phyloP scores from a whole-genome alignment of 2,113 vertebrate species.

The Prionailurus viverrinus region DNA sequence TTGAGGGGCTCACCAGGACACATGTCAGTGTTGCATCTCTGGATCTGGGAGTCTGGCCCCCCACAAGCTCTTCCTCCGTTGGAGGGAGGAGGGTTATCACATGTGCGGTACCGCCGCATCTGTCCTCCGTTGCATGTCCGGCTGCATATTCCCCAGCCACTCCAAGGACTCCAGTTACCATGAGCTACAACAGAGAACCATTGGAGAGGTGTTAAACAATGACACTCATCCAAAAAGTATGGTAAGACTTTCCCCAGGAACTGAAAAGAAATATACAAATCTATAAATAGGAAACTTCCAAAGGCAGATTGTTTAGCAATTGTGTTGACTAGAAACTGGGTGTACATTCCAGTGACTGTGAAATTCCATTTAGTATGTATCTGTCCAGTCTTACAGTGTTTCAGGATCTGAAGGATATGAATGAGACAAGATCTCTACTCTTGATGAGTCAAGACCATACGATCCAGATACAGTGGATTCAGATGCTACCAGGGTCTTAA shows the following conservation, averaged over 20 bases:
- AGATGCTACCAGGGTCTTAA: not conserved
- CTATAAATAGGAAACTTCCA: not conserved
- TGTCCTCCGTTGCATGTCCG: slow-evolving; percentile 95
- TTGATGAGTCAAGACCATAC: not conserved
- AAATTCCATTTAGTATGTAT: not conserved
- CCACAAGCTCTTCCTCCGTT: slow-evolving; percentile 94
- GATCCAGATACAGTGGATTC: not conserved
- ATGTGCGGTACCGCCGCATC: slow-evolving; percentile 92
- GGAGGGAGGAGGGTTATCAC: slow-evolving; percentile 93
- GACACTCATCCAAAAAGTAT: not conserved
- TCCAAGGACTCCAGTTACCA: slow-evolving; percentile 97
- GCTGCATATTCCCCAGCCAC: slow-evolving; percentile 95
- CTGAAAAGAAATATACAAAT: not conserved
- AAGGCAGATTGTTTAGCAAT: not conserved
- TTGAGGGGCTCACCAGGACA: slow-evolving; percentile 91
- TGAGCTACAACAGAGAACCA: slow-evolving; percentile 87
- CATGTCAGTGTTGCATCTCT: slow-evolving; percentile 90
- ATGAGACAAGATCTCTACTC: not conserved
- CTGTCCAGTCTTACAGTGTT: not conserved
- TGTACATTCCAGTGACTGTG: not conserved
- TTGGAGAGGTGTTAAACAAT: not conserved
- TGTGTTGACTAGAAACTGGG: slow-evolving; percentile 2
- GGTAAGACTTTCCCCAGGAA: not conserved
- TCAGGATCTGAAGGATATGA: not conserved
- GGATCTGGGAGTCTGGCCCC: slow-evolving; percentile 93